Evolutionary conservation across 2,113 vertebrate genomes (phyloP), one percentile per base, ranked within the genome.

Genomic region (Trachemys scripta): DNA sequence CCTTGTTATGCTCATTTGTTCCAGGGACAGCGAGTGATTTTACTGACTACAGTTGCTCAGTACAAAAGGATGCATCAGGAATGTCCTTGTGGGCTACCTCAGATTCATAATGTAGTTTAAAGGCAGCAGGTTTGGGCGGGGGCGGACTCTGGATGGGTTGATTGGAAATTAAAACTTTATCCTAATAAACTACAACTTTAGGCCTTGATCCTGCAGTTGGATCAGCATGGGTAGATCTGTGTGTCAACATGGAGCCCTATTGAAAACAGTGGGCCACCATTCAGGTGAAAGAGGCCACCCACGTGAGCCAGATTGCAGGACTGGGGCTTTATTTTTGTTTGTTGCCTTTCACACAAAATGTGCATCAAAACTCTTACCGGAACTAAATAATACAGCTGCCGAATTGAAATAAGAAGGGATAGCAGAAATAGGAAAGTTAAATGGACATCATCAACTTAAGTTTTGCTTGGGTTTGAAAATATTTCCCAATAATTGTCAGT

Each of bases 31-130:
- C 3, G 27, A 31, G 27, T 69, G 19, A 80, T 72, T 16, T 29
- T 88, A 5, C 16, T 69, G 92, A 38, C 0, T 1, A 5, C 8
- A 12, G 7, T 59, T 72, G 27, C 59, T 65, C 0, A 1, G 0
- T 38, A 4, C 5, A 90, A n/a, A 29, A 50, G 65, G 80, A 6
- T 31, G 53, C 19, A 78, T 5, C 10, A 82, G 76, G 6, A 1
- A 20, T 54, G 57, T 7, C 29, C 10, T 7, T 93, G 3, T 25
- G 10, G 0, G 82, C 69, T 85, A 62, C 25, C 19, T 84, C 29
- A 3, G 0, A 2, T 89, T 87, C 17, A 5, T 82, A 10, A 6
- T n/a, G 19, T 59, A 6, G 4, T 69, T 14, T 38, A 42, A 42
- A 50, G 24, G 8, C 16, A 25, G 50, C 56, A 35, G 11, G 5